phyloP scores from a whole-genome alignment of 2,797 vertebrate genomes.

The Brotogeris chrysoptera region DNA sequence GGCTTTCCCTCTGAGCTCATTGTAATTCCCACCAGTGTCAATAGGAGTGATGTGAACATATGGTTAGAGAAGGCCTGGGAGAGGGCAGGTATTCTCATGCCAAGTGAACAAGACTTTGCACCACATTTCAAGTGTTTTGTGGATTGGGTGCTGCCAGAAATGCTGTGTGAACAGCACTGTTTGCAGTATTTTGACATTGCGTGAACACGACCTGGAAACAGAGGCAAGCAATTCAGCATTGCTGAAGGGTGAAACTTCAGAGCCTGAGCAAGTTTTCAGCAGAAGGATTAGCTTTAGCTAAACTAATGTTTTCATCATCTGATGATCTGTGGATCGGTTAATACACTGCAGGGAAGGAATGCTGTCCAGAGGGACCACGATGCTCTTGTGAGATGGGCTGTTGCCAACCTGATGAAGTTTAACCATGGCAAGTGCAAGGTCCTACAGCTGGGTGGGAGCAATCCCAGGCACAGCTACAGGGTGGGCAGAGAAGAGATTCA shows the following conservation, averaged over 20 bases:
- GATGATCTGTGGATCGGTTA: not conserved
- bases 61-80: conserved; percentile 35
- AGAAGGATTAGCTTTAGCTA: not conserved
- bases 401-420: not conserved
- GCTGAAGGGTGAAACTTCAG: not conserved
- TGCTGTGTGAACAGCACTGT: not conserved
- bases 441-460: too few species aligned
- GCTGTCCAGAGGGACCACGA: not conserved
- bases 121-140: not conserved
- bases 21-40: not conserved
- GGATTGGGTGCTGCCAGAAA: not conserved
- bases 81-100: conserved; percentile 27
- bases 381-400: not conserved
- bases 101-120: conserved; percentile 29
- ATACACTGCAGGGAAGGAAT: not conserved
- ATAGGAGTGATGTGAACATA: conserved; percentile 54
- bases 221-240: not conserved
- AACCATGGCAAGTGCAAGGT: not conserved
- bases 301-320: not conserved
- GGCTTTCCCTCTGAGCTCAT: conserved; percentile 1
- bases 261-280: not conserved
- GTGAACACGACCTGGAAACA: not conserved
- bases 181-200: conserved; percentile 47
- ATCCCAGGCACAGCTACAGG: too few species aligned
- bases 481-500: too few species aligned